phyloP scores from a whole-genome alignment of 2,113 vertebrate species.

The Nothocercus nigrocapillus region DNA sequence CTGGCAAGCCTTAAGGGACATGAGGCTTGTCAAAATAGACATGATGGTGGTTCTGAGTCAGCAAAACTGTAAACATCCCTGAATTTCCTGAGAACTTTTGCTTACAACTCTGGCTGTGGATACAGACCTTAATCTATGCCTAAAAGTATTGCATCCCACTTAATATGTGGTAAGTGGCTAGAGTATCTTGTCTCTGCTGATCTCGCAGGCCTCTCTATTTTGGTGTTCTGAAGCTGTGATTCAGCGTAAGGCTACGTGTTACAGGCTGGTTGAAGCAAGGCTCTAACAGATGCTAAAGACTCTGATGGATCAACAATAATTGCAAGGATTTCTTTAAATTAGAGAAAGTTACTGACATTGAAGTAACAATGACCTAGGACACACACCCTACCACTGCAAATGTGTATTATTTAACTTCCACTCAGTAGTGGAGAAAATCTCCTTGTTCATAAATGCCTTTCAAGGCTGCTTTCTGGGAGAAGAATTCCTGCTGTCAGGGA shows the following conservation, averaged over 20 bases:
- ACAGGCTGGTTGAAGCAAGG: background rate
- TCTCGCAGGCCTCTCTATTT: background rate
- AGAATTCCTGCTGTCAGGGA: background rate
- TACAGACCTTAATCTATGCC: background rate
- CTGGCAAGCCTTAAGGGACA: background rate
- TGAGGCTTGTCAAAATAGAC: background rate
- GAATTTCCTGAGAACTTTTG: background rate
- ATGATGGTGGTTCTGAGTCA: background rate
- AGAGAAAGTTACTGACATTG: background rate
- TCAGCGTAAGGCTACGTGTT: background rate
- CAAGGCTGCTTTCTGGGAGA: background rate
- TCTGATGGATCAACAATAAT: constrained; percentile 10
- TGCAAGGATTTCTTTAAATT: constrained; percentile 1
- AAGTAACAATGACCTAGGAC: background rate
- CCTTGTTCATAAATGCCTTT: background rate
- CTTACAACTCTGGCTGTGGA: background rate
- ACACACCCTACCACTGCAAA: background rate
- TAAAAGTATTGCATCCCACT: background rate
- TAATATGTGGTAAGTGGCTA: background rate
- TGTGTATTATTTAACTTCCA: background rate
- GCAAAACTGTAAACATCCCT: background rate
- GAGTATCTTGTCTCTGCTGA: background rate
- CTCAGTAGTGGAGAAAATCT: background rate
- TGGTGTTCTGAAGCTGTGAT: background rate
- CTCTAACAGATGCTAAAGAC: background rate